Evolutionary conservation across 2,797 vertebrate species (phyloP), one percentile per base, ranked within the genome.

Genomic region (Gallinago stenura): DNA sequence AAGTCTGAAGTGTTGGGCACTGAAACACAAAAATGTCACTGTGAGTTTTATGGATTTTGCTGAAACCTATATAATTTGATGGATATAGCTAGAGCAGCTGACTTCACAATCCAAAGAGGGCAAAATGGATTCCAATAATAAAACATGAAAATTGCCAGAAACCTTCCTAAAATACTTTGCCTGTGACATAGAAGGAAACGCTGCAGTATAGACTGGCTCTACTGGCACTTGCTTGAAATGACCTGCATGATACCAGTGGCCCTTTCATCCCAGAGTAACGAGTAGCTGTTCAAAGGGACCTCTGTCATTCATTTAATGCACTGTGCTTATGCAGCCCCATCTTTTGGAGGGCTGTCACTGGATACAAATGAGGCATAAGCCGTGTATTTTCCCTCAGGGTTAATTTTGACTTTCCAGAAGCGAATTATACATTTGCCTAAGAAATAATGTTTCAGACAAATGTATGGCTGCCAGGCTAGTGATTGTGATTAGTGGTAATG

Each of bases 331-430:
- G 33, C 7, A 79, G 25, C 22, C 45, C 15, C 4, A 3, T 10
- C 57, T 86, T 85, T 57, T 15, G 2, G 5, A 53, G 26, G 31
- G 10, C 66, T 88, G 24, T n/a, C 58, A 51, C 4, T 51, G n/a
- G 35, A 66, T 41, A 72, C 15, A 73, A 79, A 78, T 46, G 31
- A 86, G 15, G 18, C 25, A 70, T 57, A 76, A 88, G 25, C 7
- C 50, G 1, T 17, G 10, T 33, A 15, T 61, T 85, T 95, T 87
- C 48, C 64, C 53, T 94, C 37, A 21, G 62, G 88, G 37, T 71
- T 76, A 77, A 77, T 92, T 93, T 83, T 73, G 16, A 26, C 51
- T 79, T 95, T 93, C 48, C 56, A 80, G 48, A 93, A 85, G 50
- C 0, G 2, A 90, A 76, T 75, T 71, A 53, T 20, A 62, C 2